phyloP scores from a whole-genome alignment of 2,797 vertebrate genomes.

The Cercopithecus diana region DNA sequence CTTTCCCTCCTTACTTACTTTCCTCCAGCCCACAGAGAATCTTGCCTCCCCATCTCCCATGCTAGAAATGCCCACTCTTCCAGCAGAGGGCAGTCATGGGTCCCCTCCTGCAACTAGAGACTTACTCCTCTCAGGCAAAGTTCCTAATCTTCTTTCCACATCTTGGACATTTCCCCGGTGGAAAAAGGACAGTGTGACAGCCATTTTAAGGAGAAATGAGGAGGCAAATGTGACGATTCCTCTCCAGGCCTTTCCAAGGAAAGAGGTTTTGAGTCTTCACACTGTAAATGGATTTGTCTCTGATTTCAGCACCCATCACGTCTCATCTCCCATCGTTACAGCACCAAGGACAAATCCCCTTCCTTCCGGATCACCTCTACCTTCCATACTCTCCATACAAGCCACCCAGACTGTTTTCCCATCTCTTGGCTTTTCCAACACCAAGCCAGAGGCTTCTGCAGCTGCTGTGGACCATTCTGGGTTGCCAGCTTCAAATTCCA shows the following conservation, averaged over 20 bases:
- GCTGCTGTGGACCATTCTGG: slow-evolving; percentile 42
- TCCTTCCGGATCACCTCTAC: accelerated
- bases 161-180: neutral
- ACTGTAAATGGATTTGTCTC: slow-evolving; percentile 42
- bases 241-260: neutral
- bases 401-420: neutral
- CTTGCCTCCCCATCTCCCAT: neutral
- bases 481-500: slow-evolving; percentile 51
- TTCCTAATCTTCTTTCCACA: neutral
- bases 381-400: neutral
- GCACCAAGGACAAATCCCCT: neutral
- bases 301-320: slow-evolving; percentile 28
- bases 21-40: neutral
- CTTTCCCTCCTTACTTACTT: slow-evolving; percentile 36
- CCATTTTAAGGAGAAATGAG: neutral
- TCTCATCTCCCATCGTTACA: neutral
- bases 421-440: neutral
- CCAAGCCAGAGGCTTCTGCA: slow-evolving; percentile 47
- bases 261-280: slow-evolving; percentile 39
- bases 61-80: neutral
- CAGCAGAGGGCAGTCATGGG: neutral
- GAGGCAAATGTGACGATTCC: neutral
- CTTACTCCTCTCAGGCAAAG: neutral
- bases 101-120: neutral
- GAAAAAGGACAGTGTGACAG: neutral